Base-by-base conservation (phyloP, 2,113 vertebrate genomes). In the Chaenogobius annularis region DNA sequence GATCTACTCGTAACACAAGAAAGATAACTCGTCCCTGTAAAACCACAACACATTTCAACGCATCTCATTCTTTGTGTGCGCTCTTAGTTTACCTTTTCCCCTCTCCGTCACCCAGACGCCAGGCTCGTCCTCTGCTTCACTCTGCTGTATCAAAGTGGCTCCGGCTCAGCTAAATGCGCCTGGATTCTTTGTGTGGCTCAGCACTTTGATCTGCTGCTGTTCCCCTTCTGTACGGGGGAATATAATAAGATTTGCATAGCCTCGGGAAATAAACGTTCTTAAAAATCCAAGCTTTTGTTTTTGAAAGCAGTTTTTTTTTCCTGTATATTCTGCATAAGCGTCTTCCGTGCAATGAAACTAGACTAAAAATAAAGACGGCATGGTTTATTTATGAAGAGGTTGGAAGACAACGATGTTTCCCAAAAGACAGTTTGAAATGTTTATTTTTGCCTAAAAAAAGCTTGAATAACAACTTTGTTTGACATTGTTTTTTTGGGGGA, bases 191-290 rank as follows among this genome's bases (percentile, higher is more conserved):
- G 58, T 61, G 31, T 7, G 6, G 15, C 58, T 35, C 58, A 35
- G 58, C 58, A 35, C 58, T 61, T 61, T 61, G 58, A 61, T 61
- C 58, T 61, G 26, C 58, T 12, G 7, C 58, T 2, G 58, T 31
- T 61, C 26, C 7, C 58, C 23, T 35, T 6, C 58, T 7, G 7
- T 23, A 14, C 58, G 8, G 7, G 14, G 26, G 26, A 14, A 35
- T 17, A 9, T 61, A 61, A 35, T 17, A 26, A 35, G 58, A 61
- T 61, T 61, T 35, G 58, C 23, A 14, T 35, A 35, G 58, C 58
- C 26, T 61, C 58, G 14, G 58, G 58, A 37, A 61, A 61, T 61
- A 17, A 61, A 61, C 23, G 23, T 35, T 19, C 23, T 8, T 31
- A 17, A 61, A 35, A 61, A 35, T 3, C 26, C 58, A 0, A 26